These are phyloP conservation scores for Muscidifurax raptorellus DNA, from an alignment of 1,140 invertebrate genomes.

Conservation along the genomic window DNA sequence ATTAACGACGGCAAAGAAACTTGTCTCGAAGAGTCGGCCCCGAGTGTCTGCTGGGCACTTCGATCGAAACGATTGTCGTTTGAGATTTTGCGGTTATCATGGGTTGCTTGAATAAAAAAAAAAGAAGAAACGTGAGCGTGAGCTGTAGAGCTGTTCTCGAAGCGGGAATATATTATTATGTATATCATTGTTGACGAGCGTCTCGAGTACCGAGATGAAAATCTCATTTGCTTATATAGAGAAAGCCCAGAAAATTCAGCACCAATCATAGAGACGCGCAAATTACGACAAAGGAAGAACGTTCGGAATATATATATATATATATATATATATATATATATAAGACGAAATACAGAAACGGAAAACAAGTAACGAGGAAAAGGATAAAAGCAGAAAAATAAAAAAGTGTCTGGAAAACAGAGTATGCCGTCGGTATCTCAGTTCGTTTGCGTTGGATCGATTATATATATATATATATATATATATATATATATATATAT, in stretches of 20 bases:
- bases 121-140: too few relatives aligned
- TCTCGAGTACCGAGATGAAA: background rate
- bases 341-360: background rate
- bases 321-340: too few relatives aligned
- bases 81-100: too few relatives aligned
- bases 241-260: background rate
- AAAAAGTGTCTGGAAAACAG: background rate
- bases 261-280: too few relatives aligned
- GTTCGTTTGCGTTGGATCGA: conserved; percentile 42
- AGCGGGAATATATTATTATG: background rate
- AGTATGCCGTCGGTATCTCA: background rate
- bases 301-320: too few relatives aligned
- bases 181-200: too few relatives aligned
- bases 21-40: too few relatives aligned
- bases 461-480: background rate
- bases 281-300: background rate
- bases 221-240: background rate
- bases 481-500: too few relatives aligned
- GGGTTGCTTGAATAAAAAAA: too few relatives aligned
- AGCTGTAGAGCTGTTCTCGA: background rate
- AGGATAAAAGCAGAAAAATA: background rate
- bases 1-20: background rate
- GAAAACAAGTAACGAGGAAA: background rate
- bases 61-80: too few relatives aligned
- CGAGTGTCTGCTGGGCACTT: too few relatives aligned